Base-by-base conservation (phyloP, 2,888 invertebrate species). In the Theretra japonica region DNA sequence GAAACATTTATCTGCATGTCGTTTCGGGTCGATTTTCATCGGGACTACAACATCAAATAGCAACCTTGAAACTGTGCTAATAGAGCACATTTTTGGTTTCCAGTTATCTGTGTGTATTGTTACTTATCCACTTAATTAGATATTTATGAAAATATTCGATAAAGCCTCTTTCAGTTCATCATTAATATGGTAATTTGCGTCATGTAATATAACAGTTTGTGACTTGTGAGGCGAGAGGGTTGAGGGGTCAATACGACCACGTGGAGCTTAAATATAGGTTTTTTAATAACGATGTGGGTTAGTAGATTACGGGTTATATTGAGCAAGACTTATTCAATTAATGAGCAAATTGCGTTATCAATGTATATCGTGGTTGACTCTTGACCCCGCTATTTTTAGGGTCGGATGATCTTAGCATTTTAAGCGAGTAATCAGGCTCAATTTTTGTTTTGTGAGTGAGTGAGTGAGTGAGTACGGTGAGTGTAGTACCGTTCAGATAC, bases 81-180 rank as follows among this genome's bases (percentile, higher is more conserved):
- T 65, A 65, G 23, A 65, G 65, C 5, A 21, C 33, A 41, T 33
- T 21, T 8, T 62, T 41, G 5, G 4, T 62, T 8, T 41, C 0
- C 2, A 7, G 0, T 17, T 58, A 4, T 25, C 15, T 58, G 25
- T 17, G 25, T 23, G 4, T 23, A 11, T 5, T 23, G 2, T 8
- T 17, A 23, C 58, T 58, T 58, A 58, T 58, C 58, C 23, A 25
- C 4, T 17, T 58, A 58, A 58, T 58, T 58, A 28, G 58, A 58
- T 25, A 25, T n/a, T n/a, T 62, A 62, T 33, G n/a, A 62, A 62
- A 62, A 33, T 62, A 33, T 62, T n/a, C n/a, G 19, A 62, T 62
- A 62, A 62, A 33, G 19, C 7, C 6, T n/a, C 59, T 11, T 17
- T 30, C 7, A n/a, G n/a, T 62, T 33, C 62, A 62, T 33, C n/a